phyloP scores from a whole-genome alignment of 2,113 vertebrate species.

The Candoia aspera region DNA sequence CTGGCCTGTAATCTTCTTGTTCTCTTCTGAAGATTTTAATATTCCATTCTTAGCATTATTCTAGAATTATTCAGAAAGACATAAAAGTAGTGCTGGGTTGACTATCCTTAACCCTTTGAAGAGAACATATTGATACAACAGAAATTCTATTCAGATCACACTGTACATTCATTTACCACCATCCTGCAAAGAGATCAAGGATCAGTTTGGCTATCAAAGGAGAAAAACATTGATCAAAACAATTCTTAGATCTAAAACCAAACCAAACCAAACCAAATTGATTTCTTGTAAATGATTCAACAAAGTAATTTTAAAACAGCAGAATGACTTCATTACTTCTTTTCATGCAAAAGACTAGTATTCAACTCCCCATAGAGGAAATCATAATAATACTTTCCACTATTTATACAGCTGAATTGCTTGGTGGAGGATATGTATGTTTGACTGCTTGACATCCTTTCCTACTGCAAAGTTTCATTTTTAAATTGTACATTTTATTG shows the following conservation, averaged over 20 bases:
- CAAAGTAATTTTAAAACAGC: conserved; percentile 58
- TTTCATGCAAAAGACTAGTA: conserved; percentile 43
- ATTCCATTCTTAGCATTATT: not conserved
- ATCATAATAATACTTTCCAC: conserved; percentile 21
- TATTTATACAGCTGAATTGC: conserved; percentile 17
- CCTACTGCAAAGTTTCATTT: not conserved
- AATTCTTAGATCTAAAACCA: conserved; percentile 31
- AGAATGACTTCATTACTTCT: conserved; percentile 51
- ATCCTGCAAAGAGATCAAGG: conserved; percentile 3
- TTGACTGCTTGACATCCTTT: conserved; percentile 28
- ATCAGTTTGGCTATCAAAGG: not conserved
- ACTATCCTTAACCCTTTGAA: not conserved
- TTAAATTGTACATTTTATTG: conserved; percentile 31
- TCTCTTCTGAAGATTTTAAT: not conserved
- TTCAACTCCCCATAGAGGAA: conserved; percentile 42
- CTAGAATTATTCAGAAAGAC: not conserved
- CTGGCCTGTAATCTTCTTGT: not conserved
- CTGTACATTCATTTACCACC: not conserved
- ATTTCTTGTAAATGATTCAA: conserved; percentile 37
- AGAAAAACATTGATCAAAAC: conserved; percentile 36
- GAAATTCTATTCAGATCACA: not conserved
- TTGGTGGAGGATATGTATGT: not conserved
- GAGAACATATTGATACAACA: not conserved
- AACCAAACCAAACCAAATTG: conserved; percentile 43
- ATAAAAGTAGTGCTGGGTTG: not conserved